These are phyloP conservation scores for Stenolophus ochropezus DNA, from an alignment of 2,888 invertebrate genomes.

Conservation along the genomic window DNA sequence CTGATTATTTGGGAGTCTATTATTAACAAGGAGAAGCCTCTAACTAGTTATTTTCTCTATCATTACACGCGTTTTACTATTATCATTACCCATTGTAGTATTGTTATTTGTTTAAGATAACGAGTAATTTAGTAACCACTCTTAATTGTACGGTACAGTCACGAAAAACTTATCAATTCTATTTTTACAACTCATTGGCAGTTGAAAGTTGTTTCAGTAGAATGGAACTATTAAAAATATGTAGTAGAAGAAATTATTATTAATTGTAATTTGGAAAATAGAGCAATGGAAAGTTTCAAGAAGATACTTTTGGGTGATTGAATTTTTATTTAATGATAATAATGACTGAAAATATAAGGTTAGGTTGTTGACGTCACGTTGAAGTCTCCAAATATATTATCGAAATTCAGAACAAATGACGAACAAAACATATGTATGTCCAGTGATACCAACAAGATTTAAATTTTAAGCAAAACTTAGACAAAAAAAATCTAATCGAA, in stretches of 20 bases:
- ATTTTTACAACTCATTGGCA: neutral
- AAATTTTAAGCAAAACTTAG: too few relatives aligned
- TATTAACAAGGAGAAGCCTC: conserved; percentile 20
- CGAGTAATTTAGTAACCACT: neutral
- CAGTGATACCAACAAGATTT: too few relatives aligned
- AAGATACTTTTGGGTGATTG: neutral
- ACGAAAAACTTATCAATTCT: neutral
- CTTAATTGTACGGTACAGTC: neutral
- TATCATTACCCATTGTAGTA: conserved; percentile 27
- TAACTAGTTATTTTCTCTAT: neutral
- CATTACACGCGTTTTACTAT: conserved; percentile 15
- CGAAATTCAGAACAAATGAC: too few relatives aligned
- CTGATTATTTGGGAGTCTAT: conserved; percentile 34
- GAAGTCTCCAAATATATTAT: neutral
- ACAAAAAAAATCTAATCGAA: too few relatives aligned
- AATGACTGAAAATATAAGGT: neutral
- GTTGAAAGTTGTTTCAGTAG: neutral
- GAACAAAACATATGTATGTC: too few relatives aligned
- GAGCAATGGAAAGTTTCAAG: neutral
- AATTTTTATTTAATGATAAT: neutral
- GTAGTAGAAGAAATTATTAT: neutral
- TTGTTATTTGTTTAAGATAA: conserved; percentile 34
- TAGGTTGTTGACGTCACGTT: neutral
- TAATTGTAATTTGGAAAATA: neutral
- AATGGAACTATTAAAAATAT: neutral